Base-by-base conservation (phyloP, 2,888 invertebrate genomes). In the Erebia epiphron region DNA sequence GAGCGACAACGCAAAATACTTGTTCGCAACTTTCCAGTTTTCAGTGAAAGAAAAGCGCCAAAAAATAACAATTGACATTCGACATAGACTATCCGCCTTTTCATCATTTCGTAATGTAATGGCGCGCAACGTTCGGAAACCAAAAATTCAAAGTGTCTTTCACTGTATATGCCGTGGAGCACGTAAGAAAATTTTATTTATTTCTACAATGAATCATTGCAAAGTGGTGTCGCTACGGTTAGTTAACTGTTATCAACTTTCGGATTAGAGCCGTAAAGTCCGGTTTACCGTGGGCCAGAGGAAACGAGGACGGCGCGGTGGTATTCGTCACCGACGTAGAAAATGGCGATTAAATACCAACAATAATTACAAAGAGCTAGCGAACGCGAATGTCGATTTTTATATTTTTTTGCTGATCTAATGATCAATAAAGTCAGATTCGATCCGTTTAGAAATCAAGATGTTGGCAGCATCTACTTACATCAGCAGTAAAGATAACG, bases 281-380 rank as follows among this genome's bases (percentile, higher is more conserved):
- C 83, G 85, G 86, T 91, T 92, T 91, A 79, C 84, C 78, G 79
- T 82, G 83, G 78, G 76, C 78, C 77, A 77, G 76, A 76, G 78
- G 81, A 90, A 91, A 89, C 86, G 92, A 87, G 91, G 91, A 90
- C 92, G 90, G 87, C 77, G 79, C 89, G 86, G 87, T 77, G 83
- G 88, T 88, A 90, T 91, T 92, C 92, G 92, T 93, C 92, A 93
- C 89, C 89, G 87, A 88, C 83, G 89, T 92, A 92, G 92, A 92
- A 93, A 92, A 93, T 92, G 92, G 92, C 92, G 92, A 92, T 91
- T 92, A 90, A 92, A 92, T 91, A 91, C 90, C 88, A 91, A 91
- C 89, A 92, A 92, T 91, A 92, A 92, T 91, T 91, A 91, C 87
- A 87, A 82, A 80, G 86, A 79, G 80, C 83, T 82, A 83, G 79